A percentile compares a stretch with the other conserved stretches of the same genome.
Evolutionary conservation across 2,888 invertebrate genomes (phyloP).

Genomic region (Cosmia trapezina): DNA sequence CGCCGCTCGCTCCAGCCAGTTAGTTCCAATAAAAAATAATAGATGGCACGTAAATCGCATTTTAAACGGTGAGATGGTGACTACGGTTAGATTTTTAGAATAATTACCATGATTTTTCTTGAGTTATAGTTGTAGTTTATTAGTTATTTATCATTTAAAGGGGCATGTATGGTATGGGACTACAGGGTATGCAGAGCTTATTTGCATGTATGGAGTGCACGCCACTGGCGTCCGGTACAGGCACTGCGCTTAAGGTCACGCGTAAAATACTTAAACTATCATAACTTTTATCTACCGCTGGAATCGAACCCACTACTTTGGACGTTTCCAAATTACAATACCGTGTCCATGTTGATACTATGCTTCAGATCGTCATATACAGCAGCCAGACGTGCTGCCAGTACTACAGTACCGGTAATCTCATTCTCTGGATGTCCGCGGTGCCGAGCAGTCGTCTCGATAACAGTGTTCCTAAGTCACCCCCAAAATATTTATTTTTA

Average conservation of each 20-base stretch:
- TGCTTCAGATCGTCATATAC: slow-evolving; percentile 3
- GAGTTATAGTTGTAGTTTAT: too few relatives aligned
- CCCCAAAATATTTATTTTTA: slow-evolving; percentile 3
- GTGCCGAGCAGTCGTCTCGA: slow-evolving; percentile 26
- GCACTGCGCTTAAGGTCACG: neutral
- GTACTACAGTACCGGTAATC: neutral
- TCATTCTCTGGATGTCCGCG: slow-evolving; percentile 35
- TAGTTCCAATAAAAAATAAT: too few relatives aligned
- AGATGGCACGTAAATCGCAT: too few relatives aligned
- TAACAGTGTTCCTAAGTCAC: neutral
- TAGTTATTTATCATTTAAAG: too few relatives aligned
- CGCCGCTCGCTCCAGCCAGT: too few relatives aligned
- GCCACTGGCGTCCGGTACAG: too few relatives aligned
- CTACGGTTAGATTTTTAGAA: too few relatives aligned
- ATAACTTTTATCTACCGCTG: neutral
- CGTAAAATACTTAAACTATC: neutral
- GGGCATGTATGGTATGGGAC: too few relatives aligned
- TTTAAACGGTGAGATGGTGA: too few relatives aligned
- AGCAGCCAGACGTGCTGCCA: neutral
- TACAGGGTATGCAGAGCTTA: too few relatives aligned
- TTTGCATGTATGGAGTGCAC: too few relatives aligned
- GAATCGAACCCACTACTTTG: slow-evolving; percentile 1
- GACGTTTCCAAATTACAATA: neutral
- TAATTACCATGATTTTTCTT: too few relatives aligned
- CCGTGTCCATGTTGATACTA: slow-evolving; percentile 20